phyloP scores from a whole-genome alignment of 2,113 vertebrate species.

The Antechinus flavipes region DNA sequence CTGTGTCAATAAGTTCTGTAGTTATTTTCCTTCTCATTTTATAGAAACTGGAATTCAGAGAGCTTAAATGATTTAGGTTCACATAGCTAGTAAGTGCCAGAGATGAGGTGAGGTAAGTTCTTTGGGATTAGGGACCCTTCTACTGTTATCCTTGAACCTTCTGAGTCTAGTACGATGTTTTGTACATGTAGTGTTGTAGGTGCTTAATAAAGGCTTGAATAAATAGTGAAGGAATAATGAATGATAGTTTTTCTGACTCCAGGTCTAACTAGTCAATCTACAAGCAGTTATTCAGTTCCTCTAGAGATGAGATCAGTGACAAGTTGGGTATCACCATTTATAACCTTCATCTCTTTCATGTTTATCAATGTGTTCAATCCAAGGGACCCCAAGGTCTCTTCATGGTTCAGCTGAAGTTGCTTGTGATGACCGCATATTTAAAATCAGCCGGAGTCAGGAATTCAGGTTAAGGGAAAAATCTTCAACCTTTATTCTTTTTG shows the following conservation, averaged over 20 bases:
- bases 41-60: background rate
- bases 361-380: slow-evolving; percentile 21
- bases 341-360: slow-evolving; percentile 28
- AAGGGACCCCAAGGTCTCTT: background rate
- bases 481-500: too few relatives aligned
- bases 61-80: background rate
- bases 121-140: background rate
- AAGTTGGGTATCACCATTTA: slow-evolving; percentile 38
- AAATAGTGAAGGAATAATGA: background rate
- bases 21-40: background rate
- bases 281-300: background rate
- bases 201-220: slow-evolving; percentile 35
- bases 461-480: too few relatives aligned
- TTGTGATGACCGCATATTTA: too few relatives aligned
- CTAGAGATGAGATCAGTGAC: background rate
- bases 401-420: background rate
- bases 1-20: background rate
- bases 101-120: background rate
- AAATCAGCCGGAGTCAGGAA: too few relatives aligned
- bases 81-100: background rate
- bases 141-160: background rate
- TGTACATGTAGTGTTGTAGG: slow-evolving; percentile 17
- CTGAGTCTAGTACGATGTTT: background rate
- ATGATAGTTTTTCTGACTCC: background rate
- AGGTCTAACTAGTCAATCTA: background rate